Evolutionary conservation across 2,888 invertebrate genomes (phyloP).

Genomic region (Apotomis turbidana): DNA sequence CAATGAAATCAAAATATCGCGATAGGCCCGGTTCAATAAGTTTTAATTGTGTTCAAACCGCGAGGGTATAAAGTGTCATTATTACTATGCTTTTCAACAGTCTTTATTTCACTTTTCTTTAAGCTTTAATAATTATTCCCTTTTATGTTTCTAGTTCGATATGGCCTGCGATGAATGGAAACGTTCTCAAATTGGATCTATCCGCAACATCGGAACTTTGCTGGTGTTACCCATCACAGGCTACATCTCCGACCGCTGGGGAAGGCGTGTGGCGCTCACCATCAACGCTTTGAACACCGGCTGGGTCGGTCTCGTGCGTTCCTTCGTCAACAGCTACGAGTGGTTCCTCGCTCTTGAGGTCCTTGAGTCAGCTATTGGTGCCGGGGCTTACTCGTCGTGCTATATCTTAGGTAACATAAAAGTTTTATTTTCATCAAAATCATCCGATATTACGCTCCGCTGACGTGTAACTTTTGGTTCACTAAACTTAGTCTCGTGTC

Average conservation of each 20-base stretch:
- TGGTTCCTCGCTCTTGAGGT: conserved; percentile 89
- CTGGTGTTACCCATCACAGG: conserved; percentile 88
- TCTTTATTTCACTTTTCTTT: no score
- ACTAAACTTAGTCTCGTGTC: no score
- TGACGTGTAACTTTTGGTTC: no score
- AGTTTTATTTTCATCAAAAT: no score
- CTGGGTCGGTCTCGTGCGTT: conserved; percentile 86
- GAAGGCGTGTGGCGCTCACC: conserved; percentile 85
- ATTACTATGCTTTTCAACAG: no score
- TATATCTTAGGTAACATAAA: conserved; percentile 86
- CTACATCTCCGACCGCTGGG: conserved; percentile 89
- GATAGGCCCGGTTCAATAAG: no score
- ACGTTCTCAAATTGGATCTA: conserved; percentile 88
- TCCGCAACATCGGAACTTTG: conserved; percentile 88
- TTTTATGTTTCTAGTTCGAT: conserved; percentile 76
- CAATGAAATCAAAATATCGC: no score
- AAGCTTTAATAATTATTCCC: no score
- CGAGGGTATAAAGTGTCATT: no score
- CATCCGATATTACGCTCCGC: no score
- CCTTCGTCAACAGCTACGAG: conserved; percentile 87
- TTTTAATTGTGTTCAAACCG: no score
- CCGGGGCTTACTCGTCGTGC: conserved; percentile 88
- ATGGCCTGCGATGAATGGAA: conserved; percentile 88
- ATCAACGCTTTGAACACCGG: conserved; percentile 85
- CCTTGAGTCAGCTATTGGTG: conserved; percentile 87